A percentile compares a stretch with the other conserved stretches of the same genome.
Evolutionary conservation across 2,888 invertebrate genomes (phyloP).

Genomic region (Alviniconcha strummeri): DNA sequence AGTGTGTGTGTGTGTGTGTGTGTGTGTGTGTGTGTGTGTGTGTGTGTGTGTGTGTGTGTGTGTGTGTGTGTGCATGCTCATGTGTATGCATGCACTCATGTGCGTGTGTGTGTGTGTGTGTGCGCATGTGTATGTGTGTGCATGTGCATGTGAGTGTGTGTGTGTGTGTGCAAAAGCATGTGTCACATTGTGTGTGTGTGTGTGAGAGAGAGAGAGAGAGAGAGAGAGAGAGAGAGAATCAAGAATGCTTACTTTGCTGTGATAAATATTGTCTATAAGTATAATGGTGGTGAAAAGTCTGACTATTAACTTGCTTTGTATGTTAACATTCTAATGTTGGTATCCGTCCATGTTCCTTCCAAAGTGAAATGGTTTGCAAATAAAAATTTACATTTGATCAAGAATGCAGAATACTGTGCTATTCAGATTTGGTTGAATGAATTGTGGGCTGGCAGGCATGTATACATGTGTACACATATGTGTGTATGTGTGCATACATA

Average conservation of each 20-base stretch:
- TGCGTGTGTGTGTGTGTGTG: constrained; percentile 1
- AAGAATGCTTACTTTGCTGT: too few species aligned
- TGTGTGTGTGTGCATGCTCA: neutral
- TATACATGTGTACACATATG: neutral
- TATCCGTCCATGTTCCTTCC: too few species aligned
- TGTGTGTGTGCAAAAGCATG: neutral
- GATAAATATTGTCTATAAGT: too few species aligned
- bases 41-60: neutral
- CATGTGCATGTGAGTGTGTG: neutral
- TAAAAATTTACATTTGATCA: too few species aligned
- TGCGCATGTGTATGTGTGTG: neutral
- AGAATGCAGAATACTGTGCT: too few species aligned
- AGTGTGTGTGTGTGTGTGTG: constrained; percentile 3
- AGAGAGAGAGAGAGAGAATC: neutral
- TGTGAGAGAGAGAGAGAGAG: neutral
- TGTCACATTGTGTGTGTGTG: neutral
- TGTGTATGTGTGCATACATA: neutral
- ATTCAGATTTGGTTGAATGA: too few species aligned
- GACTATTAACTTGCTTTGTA: too few species aligned
- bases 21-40: constrained; percentile 3
- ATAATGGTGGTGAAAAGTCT: too few species aligned
- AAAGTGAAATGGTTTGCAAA: too few species aligned
- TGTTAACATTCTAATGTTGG: too few species aligned
- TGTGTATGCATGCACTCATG: neutral
- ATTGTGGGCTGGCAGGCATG: neutral